Evolutionary conservation across 2,888 invertebrate species (phyloP).

Genomic region (Drosophila nigritarsus): DNA sequence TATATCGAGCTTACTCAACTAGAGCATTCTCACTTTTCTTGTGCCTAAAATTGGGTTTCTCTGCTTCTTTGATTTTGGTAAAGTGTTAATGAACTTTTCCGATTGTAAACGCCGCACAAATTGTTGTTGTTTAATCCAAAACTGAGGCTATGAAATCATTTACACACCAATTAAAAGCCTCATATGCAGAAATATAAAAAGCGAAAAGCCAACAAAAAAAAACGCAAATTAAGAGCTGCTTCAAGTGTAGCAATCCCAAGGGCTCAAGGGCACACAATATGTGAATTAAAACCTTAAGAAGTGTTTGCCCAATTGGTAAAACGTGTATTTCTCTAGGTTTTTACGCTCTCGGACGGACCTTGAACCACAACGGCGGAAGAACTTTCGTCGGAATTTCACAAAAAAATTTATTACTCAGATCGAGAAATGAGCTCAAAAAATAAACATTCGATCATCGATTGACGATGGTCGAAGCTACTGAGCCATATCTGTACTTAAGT

Average conservation of each 20-base stretch:
- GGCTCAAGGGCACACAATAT: conserved; percentile 26
- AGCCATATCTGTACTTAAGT: conserved; percentile 1
- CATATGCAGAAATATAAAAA: conserved; percentile 59
- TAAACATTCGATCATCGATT: conserved; percentile 47
- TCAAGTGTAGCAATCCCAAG: conserved; percentile 32
- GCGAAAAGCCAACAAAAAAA: conserved; percentile 9
- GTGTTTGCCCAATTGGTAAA: conserved; percentile 36
- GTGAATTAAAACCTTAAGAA: conserved; percentile 19
- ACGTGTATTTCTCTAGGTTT: conserved; percentile 3
- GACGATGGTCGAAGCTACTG: neutral
- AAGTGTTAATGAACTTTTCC: conserved; percentile 76
- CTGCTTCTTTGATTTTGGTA: neutral
- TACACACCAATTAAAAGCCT: conserved; percentile 39
- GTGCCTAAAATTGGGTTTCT: conserved; percentile 8
- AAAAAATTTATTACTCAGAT: conserved; percentile 44
- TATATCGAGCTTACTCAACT: neutral
- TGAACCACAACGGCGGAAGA: neutral
- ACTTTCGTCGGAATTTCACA: conserved; percentile 14
- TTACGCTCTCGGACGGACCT: neutral
- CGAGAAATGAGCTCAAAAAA: conserved; percentile 33
- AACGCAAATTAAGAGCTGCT: conserved; percentile 35
- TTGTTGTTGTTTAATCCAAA: conserved; percentile 47
- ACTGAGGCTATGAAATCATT: conserved; percentile 54
- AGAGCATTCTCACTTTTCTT: neutral
- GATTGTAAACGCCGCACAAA: conserved; percentile 53